phyloP scores from a whole-genome alignment of 2,113 vertebrate species.

The Tyto alba region DNA sequence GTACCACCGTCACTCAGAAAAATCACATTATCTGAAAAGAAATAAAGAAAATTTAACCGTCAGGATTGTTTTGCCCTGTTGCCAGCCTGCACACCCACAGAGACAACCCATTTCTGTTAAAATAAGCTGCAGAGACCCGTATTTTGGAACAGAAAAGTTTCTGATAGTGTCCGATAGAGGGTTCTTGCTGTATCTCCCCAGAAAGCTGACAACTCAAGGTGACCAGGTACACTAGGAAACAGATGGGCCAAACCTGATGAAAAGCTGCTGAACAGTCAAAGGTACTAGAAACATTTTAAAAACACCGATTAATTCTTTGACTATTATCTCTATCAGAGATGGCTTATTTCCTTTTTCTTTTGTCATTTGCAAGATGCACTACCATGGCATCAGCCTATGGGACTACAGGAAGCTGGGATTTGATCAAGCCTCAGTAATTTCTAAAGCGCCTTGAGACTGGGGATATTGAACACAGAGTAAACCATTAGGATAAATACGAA shows the following conservation, averaged over 20 bases:
- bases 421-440: neutral
- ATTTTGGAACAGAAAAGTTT: neutral
- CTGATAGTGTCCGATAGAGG: fast-evolving
- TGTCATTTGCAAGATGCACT: neutral
- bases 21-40: constrained; percentile 89
- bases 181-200: neutral
- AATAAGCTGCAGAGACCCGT: neutral
- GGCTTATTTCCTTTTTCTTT: neutral
- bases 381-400: neutral
- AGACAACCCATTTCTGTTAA: neutral
- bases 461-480: neutral
- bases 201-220: neutral
- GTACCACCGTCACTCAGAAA: constrained; percentile 84
- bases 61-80: neutral
- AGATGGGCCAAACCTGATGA: neutral
- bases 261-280: neutral
- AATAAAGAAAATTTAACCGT: constrained; percentile 24
- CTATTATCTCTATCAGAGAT: neutral
- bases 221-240: neutral
- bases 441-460: neutral
- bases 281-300: neutral
- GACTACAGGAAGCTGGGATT: neutral
- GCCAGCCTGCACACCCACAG: neutral
- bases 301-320: neutral
- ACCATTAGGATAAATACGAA: neutral